These are phyloP conservation scores for Erythrolamprus reginae DNA, from an alignment of 2,113 vertebrate species.

Conservation along the genomic window DNA sequence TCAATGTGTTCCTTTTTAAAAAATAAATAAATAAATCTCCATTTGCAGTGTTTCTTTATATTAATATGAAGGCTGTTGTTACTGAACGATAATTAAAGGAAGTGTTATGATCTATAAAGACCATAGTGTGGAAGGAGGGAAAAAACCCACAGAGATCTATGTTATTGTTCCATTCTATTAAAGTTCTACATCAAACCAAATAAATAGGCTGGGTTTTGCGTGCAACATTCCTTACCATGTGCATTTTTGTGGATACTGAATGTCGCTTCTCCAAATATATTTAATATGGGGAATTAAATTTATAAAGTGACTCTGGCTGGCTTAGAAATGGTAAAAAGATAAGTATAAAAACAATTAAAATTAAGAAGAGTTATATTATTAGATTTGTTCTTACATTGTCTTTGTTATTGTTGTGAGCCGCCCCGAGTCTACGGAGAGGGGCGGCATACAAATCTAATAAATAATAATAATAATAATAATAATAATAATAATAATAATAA, in stretches of 20 bases:
- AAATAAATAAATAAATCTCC: background rate
- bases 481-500: too few species aligned
- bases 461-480: too few species aligned
- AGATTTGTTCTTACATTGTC: too few species aligned
- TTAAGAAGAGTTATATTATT: background rate
- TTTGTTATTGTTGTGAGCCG: too few species aligned
- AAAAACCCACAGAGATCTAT: background rate
- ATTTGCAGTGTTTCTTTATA: background rate
- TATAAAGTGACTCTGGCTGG: too few species aligned
- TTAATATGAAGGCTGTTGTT: background rate
- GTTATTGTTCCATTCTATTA: background rate
- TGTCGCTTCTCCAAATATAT: background rate
- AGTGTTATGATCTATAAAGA: background rate
- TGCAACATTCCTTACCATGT: background rate
- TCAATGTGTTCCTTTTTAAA: background rate
- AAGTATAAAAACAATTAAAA: too few species aligned
- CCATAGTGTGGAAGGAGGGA: background rate
- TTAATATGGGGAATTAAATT: background rate
- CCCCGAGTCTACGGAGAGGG: too few species aligned
- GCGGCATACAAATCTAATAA: too few species aligned
- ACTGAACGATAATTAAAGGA: background rate
- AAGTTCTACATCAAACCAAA: background rate
- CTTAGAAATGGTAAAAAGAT: too few species aligned
- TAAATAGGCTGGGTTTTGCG: background rate
- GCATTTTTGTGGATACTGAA: background rate